Base-by-base conservation (phyloP, 2,113 vertebrate genomes). In the Scolopax mira region DNA sequence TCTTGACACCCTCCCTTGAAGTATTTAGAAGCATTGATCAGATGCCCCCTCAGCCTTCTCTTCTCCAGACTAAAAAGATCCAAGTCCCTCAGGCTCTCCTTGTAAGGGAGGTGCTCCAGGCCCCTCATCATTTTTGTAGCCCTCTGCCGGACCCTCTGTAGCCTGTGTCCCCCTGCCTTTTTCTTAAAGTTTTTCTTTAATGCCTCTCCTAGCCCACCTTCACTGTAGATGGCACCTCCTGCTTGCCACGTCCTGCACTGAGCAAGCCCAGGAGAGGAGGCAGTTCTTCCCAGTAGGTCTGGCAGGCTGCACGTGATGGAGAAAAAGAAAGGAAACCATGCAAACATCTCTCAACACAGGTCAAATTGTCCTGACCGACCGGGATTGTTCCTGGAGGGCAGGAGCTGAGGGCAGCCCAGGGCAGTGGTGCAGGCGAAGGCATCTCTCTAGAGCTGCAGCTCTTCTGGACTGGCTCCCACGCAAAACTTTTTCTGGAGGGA, bases 281-380 rank as follows among this genome's bases (percentile, higher is more conserved):
- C 46, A 31, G 41, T n/a, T 73, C 65, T 74, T 30, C 41, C 65
- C 51, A 19, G 70, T 19, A 62, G 67, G 4, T 46, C n/a, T 87
- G 69, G 9, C 28, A 65, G 65, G 44, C 78, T 49, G 55, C 37
- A 35, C 1, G 6, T 5, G 10, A 22, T 23, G 39, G 54, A n/a
- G 52, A 74, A 93, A 37, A 5, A 82, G 35, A 7, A 30, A 92
- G 61, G 22, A 27, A 72, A 10, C 25, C 8, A 18, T 4, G 23
- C 39, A 46, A 18, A 30, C 6, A 1, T 49, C 10, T 85, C 49
- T 54, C 1, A 11, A 17, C 1, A 0, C 22, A 6, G 11, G 6
- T 51, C 9, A 35, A 62, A 10, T 41, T 18, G 9, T 16, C 41
- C 70, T 81, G 80, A 27, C 57, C 31, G 28, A 60, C 5, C 0